Base-by-base conservation (phyloP, 2,797 vertebrate genomes). In the Myotis vivesi region DNA sequence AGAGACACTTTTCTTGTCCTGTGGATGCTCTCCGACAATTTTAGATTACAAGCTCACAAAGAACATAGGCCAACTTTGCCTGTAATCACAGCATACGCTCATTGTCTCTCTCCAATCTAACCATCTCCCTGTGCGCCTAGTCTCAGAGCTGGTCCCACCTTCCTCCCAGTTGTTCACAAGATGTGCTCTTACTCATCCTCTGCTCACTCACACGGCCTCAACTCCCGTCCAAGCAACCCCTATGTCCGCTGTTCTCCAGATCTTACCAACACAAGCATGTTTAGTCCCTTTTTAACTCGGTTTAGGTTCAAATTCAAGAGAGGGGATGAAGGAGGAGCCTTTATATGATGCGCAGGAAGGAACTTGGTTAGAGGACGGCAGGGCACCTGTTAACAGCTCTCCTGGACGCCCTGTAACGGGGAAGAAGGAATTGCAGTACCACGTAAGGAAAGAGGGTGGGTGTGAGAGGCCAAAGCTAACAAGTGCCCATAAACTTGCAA, bases 321-420 rank as follows among this genome's bases (percentile, higher is more conserved):
- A 62, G 28, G 25, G 12, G 25, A 30, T 13, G 57, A 30, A 62
- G 25, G 25, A 62, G 30, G 57, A 28, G 57, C 7, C 25, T 10
- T 25, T 59, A 25, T 28, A 28, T 59, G 11, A 59, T 8, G 1
- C 15, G 5, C 51, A 53, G 55, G 57, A 5, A 15, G 55, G 57
- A 5, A 15, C 55, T 59, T 44, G 46, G 49, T 23, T 33, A 66
- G 23, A 94, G 6, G 16, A 33, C 0, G 12, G 12, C 28, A 71
- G 62, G 44, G 68, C 6, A 22, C 5, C 28, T 55, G 15, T 15
- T 15, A 28, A 53, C 9, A 79, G n/a, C 57, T 30, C 2, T 12
- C 2, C 0, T 1, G 51, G n/a, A 2, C 19, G 6, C 10, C 17
- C 38, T 38, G 5, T 41, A 55, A n/a, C 0, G 0, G 20, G 30